These are phyloP conservation scores for Taeniopygia guttata DNA, from an alignment of 2,797 vertebrate species.

Conservation along the genomic window DNA sequence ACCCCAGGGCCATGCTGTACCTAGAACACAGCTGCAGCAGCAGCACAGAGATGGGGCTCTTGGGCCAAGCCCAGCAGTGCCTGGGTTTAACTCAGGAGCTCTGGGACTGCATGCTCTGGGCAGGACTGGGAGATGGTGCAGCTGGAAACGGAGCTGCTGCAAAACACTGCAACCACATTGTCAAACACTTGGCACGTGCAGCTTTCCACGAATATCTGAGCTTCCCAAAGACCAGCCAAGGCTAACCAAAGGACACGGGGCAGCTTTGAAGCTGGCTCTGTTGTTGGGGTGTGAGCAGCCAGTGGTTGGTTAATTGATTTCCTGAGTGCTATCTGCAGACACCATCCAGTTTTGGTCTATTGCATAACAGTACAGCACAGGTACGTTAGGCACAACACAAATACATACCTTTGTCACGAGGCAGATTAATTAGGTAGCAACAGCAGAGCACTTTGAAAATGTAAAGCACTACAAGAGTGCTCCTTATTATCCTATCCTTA, in stretches of 20 bases:
- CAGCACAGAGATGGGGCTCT: neutral
- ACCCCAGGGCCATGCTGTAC: rapidly evolving
- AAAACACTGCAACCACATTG: neutral
- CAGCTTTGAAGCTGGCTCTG: neutral
- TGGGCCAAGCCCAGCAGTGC: neutral
- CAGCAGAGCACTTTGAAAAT: neutral
- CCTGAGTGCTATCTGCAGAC: neutral
- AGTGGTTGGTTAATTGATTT: neutral
- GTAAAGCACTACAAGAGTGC: neutral
- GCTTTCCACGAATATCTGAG: neutral
- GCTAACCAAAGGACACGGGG: neutral
- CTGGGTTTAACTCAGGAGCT: neutral
- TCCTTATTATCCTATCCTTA: neutral
- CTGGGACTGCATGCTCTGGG: neutral
- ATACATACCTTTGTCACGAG: neutral
- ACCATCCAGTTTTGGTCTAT: neutral
- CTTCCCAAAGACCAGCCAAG: neutral
- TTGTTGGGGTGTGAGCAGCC: neutral
- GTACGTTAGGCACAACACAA: neutral
- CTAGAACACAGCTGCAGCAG: neutral
- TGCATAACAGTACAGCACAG: neutral
- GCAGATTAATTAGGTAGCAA: neutral
- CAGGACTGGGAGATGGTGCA: rapidly evolving
- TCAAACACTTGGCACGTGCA: neutral
- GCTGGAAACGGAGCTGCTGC: neutral